Evolutionary conservation across 2,888 invertebrate genomes (phyloP).

Genomic region (Brachyopa scutellaris): DNA sequence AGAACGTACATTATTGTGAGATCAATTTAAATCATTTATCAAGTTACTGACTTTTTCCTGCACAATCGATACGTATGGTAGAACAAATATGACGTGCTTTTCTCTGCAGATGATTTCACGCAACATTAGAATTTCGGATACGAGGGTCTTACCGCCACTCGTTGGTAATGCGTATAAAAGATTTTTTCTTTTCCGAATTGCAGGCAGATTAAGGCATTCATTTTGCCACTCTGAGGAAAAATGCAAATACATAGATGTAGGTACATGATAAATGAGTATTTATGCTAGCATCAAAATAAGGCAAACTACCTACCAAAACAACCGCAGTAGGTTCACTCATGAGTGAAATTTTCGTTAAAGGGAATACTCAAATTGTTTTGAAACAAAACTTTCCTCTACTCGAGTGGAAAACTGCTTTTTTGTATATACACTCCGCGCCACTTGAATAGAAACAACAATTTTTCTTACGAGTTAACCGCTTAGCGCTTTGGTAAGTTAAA

Average conservation of each 20-base stretch:
- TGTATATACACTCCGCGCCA: no score
- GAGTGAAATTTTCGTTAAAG: no score
- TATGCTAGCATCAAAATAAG: neutral
- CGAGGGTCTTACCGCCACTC: conserved; percentile 98
- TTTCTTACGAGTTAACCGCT: no score
- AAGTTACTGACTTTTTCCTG: conserved; percentile 92
- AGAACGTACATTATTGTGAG: neutral
- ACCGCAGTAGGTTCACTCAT: no score
- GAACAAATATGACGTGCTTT: conserved; percentile 92
- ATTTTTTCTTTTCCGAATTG: conserved; percentile 88
- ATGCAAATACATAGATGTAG: neutral
- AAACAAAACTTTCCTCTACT: no score
- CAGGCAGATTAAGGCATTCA: conserved; percentile 92
- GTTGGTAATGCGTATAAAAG: conserved; percentile 96
- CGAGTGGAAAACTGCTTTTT: no score
- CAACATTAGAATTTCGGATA: conserved; percentile 97
- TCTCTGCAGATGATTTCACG: conserved; percentile 90
- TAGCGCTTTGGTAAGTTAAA: no score
- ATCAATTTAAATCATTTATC: neutral
- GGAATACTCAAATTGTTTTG: no score
- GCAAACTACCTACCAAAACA: no score
- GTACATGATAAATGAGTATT: neutral
- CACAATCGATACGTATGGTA: conserved; percentile 98
- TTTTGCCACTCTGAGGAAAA: conserved; percentile 92
- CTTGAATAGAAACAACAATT: no score